Evolutionary conservation across 2,888 invertebrate genomes (phyloP).

Genomic region (Pristionchus fissidentatus): DNA sequence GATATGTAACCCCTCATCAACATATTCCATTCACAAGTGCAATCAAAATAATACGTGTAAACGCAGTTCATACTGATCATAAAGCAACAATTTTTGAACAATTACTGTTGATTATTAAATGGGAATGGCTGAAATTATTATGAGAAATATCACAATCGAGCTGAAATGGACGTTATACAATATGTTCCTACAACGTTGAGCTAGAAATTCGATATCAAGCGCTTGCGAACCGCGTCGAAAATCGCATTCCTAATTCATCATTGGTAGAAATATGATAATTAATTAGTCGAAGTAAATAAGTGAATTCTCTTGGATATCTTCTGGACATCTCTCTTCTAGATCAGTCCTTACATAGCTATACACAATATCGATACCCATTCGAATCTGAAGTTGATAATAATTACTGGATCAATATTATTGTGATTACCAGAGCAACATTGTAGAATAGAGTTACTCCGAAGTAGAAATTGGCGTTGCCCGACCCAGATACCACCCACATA

Average conservation of each 20-base stretch:
- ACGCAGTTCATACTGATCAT: background rate
- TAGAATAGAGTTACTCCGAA: conserved; percentile 96
- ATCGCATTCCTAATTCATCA: too few species aligned
- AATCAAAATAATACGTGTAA: background rate
- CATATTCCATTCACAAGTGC: background rate
- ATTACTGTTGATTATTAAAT: background rate
- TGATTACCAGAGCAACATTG: conserved; percentile 86
- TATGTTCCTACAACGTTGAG: too few species aligned
- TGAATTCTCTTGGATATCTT: background rate
- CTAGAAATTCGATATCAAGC: too few species aligned
- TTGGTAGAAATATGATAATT: background rate
- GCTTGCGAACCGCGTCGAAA: too few species aligned
- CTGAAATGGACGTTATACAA: too few species aligned
- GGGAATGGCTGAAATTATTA: too few species aligned
- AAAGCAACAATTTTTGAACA: conserved; percentile 23
- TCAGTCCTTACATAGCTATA: conserved; percentile 28
- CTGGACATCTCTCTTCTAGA: conserved; percentile 26
- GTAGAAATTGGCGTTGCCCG: conserved; percentile 99
- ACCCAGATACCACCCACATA: conserved; percentile 96
- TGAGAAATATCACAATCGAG: too few species aligned
- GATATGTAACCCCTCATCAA: background rate
- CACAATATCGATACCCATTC: conserved; percentile 37
- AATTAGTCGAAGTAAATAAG: conserved; percentile 22
- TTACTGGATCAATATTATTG: background rate
- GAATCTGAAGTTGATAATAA: conserved; percentile 6